Conservation (phyloP, 2,888 invertebrate species). For the Asteroscopus sphinx region DNA sequence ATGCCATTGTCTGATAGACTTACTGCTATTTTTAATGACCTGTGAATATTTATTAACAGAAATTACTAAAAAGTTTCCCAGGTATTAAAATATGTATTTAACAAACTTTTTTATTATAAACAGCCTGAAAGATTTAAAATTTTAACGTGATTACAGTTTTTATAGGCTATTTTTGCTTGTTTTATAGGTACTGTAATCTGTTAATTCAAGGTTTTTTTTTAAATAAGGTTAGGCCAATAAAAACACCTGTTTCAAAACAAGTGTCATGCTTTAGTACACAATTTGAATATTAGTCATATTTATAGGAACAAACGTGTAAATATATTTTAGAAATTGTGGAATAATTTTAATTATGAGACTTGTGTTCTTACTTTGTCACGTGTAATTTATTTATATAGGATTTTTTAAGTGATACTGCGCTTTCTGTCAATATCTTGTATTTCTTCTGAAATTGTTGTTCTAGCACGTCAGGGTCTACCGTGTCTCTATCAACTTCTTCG, state of each 20-base stretch:
- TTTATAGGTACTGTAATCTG: too few species aligned
- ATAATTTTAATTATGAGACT: background rate
- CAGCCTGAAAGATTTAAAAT: too few species aligned
- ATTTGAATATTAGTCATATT: too few species aligned
- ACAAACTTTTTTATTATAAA: too few species aligned
- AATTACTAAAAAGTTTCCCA: too few species aligned
- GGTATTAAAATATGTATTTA: too few species aligned
- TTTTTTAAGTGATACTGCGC: constrained; percentile 85
- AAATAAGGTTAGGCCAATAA: too few species aligned
- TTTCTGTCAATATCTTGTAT: constrained; percentile 82
- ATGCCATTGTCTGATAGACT: constrained; percentile 77
- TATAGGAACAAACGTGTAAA: background rate
- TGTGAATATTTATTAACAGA: constrained; percentile 52
- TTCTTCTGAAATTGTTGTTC: constrained; percentile 75
- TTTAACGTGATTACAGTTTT: too few species aligned
- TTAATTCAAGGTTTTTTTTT: too few species aligned
- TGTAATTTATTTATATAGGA: constrained; percentile 91
- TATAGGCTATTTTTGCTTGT: too few species aligned
- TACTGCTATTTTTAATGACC: constrained; percentile 78
- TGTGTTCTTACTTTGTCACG: constrained; percentile 86
- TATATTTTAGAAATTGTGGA: background rate
- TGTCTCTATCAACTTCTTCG: constrained; percentile 79
- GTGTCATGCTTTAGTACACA: too few species aligned
- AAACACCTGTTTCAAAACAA: too few species aligned
- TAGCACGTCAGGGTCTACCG: constrained; percentile 68